These are phyloP conservation scores for Aspidiotus destructor DNA, from an alignment of 2,888 invertebrate species.

Conservation along the genomic window DNA sequence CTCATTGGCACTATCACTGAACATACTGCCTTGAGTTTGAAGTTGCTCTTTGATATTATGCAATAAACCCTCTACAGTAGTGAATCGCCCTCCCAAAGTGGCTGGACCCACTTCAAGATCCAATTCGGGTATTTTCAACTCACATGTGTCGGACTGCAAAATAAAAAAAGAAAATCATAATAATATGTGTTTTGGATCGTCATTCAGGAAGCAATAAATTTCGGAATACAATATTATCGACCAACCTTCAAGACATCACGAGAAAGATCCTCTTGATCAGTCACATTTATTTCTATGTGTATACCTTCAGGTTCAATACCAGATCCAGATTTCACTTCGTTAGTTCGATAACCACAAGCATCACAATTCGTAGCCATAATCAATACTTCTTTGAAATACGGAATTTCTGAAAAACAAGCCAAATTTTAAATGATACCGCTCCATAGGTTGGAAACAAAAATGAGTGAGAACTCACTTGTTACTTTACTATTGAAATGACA, in stretches of 20 bases:
- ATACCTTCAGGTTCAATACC: conserved; percentile 77
- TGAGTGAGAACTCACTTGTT: conserved; percentile 51
- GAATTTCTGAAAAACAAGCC: conserved; percentile 54
- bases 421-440: too few relatives aligned
- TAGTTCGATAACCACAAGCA: conserved; percentile 78
- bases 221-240: too few relatives aligned
- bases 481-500: conserved; percentile 90
- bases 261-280: conserved; percentile 64
- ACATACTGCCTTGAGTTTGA: conserved; percentile 53
- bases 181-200: too few relatives aligned
- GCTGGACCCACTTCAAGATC: conserved; percentile 76
- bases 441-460: too few relatives aligned
- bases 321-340: conserved; percentile 90
- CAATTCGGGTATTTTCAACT: conserved; percentile 71
- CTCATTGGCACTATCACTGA: conserved; percentile 61
- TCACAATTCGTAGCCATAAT: conserved; percentile 96
- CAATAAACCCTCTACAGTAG: conserved; percentile 86
- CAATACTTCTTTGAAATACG: conserved; percentile 93
- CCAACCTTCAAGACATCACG: conserved; percentile 84
- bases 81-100: conserved; percentile 84
- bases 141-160: conserved; percentile 66
- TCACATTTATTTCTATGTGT: conserved; percentile 63
- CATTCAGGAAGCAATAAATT: too few relatives aligned
- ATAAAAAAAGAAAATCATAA: conserved; percentile 18
- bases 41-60: conserved; percentile 68